Base-by-base conservation (phyloP, 2,797 vertebrate genomes). In the Oreochromis grahami region DNA sequence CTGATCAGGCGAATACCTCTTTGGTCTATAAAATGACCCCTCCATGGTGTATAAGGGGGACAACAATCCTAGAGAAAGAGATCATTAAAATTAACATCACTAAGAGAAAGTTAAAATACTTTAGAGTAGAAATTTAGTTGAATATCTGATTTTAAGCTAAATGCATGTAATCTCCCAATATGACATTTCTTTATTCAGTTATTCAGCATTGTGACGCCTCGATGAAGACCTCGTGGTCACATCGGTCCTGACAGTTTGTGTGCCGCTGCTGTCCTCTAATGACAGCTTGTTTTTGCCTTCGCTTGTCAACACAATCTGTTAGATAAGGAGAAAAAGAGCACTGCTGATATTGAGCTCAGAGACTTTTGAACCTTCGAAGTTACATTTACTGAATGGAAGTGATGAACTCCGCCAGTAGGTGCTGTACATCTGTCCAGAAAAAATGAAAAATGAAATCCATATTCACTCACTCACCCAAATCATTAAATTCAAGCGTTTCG, bases 1-100 rank as follows among this genome's bases (percentile, higher is more conserved):
- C 86, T 91, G 84, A 93, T 84, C 82, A 87, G 79, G 84, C 29
- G 74, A 76, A 84, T 53, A 43, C 60, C 80, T 87, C 21, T 14
- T 65, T 26, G 29, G 41, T 87, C 82, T 76, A 48, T 84, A 43
- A 60, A 55, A 77, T 81, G 87, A 93, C 88, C 87, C 84, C 80
- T 41, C 32, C 55, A 77, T 32, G 43, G 78, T 34, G 56, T 68
- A 43, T 65, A 13, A 84, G 38, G 84, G 60, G 21, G 14, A 79
- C 76, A 76, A 17, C 65, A 77, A 50, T 50, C 24, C 21, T 48
- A 9, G 12, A 72, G 13, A 34, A 55, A 45, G 65, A 29, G 29
- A 48, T 55, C 8, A 34, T 65, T 34, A 26, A 74, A 15, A 50
- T 24, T 4, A 78, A 11, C 7, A 26, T 78, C 12, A 41, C 56